Percentiles rank a stretch among this genome's conserved stretches.
Evolutionary conservation across 2,113 vertebrate species (phyloP).

Genomic region (Tylochromis polylepis): DNA sequence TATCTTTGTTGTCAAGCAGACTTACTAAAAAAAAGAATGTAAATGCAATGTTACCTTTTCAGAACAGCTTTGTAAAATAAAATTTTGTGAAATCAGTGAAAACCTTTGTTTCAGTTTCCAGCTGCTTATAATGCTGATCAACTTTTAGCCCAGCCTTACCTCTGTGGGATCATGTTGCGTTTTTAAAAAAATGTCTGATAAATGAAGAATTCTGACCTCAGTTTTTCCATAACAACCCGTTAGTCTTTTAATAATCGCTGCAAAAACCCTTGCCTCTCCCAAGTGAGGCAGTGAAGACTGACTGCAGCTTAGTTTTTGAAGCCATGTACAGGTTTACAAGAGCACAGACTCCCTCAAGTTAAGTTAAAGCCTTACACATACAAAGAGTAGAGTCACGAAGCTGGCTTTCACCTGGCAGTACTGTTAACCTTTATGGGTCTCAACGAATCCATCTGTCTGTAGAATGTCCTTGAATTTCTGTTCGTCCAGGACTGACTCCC

Average conservation of each 20-base stretch:
- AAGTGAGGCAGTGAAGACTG: background rate
- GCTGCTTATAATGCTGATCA: background rate
- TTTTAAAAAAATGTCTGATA: background rate
- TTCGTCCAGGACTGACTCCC: conserved; percentile 3
- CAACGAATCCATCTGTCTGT: conserved; percentile 27
- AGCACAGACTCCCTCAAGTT: background rate
- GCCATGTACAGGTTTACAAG: background rate
- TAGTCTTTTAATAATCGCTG: background rate
- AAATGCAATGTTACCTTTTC: background rate
- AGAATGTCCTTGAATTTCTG: conserved; percentile 46
- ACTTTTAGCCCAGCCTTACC: background rate
- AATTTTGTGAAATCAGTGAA: background rate
- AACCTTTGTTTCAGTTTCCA: background rate
- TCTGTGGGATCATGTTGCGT: background rate
- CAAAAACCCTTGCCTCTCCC: background rate
- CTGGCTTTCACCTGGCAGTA: background rate
- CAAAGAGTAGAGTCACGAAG: background rate
- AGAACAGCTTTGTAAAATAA: background rate
- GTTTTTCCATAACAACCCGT: background rate
- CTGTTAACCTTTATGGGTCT: background rate
- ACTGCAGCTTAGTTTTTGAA: background rate
- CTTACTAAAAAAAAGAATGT: background rate
- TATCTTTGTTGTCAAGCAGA: background rate
- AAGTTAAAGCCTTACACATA: background rate
- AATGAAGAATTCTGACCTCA: background rate